A percentile compares a stretch with the other conserved stretches of the same genome.
Evolutionary conservation across 23 tunicate genomes (phyloP).

Genomic region (Halocynthia roretzi): DNA sequence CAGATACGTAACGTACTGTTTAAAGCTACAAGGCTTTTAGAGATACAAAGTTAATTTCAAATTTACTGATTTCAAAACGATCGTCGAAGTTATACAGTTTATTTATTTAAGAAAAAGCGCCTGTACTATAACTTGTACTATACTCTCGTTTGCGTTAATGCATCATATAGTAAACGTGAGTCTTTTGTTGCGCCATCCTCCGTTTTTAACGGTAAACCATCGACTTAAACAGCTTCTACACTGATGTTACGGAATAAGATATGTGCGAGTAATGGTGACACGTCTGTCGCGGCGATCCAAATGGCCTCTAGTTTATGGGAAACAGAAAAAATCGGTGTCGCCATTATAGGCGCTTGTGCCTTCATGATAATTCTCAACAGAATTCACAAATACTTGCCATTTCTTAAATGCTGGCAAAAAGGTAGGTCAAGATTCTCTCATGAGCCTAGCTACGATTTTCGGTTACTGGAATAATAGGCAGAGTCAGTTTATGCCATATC

Average conservation of each 20-base stretch:
- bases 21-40: no score
- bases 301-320: constrained; percentile 42
- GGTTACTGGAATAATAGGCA: background rate
- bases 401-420: constrained; percentile 71
- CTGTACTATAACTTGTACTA: background rate
- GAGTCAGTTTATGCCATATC: background rate
- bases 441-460: background rate
- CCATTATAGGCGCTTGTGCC: constrained; percentile 53
- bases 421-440: constrained; percentile 28
- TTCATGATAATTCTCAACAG: constrained; percentile 72
- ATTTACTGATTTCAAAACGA: no score
- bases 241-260: no score
- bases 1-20: no score
- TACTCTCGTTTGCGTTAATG: background rate
- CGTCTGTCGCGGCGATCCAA: no score
- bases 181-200: no score
- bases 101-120: no score
- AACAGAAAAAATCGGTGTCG: constrained; percentile 75
- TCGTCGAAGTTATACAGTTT: no score
- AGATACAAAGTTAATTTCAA: no score
- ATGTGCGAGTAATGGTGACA: no score
- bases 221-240: no score
- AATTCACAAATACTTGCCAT: constrained; percentile 74
- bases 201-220: no score
- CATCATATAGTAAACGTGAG: background rate